Conservation (phyloP, 2,888 invertebrate genomes). For the Proisotoma minuta region DNA sequence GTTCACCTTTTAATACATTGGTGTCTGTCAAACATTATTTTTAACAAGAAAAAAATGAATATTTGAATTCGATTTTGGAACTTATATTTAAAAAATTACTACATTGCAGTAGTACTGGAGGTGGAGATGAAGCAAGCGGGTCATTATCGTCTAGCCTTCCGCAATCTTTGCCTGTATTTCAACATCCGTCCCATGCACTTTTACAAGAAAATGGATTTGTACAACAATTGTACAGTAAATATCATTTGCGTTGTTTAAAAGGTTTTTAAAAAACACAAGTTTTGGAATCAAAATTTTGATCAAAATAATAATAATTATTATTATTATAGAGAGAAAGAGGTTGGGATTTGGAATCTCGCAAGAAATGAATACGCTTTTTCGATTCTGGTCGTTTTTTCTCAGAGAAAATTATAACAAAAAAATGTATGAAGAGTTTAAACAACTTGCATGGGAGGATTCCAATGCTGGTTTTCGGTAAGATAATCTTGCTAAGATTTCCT, state of each 20-base stretch:
- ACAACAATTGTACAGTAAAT: constrained; percentile 95
- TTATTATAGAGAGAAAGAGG: constrained; percentile 10
- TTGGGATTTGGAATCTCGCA: constrained; percentile 81
- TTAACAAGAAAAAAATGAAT: not conserved
- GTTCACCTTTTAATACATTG: constrained; percentile 31
- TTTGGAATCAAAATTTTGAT: not conserved
- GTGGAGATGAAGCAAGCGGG: constrained; percentile 51
- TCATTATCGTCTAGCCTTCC: constrained; percentile 76
- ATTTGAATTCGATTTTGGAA: no score
- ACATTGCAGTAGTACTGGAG: constrained; percentile 65
- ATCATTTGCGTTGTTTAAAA: constrained; percentile 87
- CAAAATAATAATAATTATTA: no score
- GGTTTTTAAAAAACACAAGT: constrained; percentile 57
- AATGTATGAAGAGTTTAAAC: constrained; percentile 95
- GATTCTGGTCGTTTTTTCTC: constrained; percentile 99
- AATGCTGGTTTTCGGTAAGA: constrained; percentile 80
- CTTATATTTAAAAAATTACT: no score
- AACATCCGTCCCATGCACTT: constrained; percentile 92
- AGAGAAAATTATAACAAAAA: constrained; percentile 95
- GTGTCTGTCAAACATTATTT: constrained; percentile 28
- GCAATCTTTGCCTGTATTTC: constrained; percentile 77
- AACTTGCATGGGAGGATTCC: constrained; percentile 90
- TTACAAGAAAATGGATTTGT: constrained; percentile 96
- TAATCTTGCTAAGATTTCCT: no score
- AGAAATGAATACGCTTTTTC: constrained; percentile 98